These are phyloP conservation scores for Scaptodrosophila latifasciaeformis DNA, from an alignment of 2,888 invertebrate species.

Conservation along the genomic window DNA sequence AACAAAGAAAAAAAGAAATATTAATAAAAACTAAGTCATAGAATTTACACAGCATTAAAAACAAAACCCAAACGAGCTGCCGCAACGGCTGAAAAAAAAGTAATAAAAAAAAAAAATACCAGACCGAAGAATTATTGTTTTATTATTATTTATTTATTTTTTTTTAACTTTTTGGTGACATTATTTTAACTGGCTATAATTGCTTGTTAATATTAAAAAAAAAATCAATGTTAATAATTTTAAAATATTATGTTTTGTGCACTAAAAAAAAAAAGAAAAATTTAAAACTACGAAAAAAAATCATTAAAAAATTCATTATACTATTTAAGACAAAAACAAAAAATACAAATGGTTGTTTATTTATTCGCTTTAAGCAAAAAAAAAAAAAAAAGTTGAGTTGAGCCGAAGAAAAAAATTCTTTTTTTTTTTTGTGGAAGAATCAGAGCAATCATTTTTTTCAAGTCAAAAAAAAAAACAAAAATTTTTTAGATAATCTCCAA, in stretches of 20 bases:
- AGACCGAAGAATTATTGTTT: conserved; percentile 17
- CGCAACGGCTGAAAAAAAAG: background rate
- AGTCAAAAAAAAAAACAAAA: background rate
- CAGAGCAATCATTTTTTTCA: too few species aligned
- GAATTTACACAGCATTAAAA: conserved; percentile 31
- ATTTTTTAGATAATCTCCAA: background rate
- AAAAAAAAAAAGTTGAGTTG: too few species aligned
- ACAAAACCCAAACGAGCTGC: background rate
- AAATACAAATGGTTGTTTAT: conserved; percentile 53
- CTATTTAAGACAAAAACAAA: too few species aligned
- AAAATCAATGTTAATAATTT: conserved; percentile 18
- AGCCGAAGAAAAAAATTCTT: too few species aligned
- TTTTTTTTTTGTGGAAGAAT: too few species aligned
- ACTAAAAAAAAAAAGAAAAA: conserved; percentile 27
- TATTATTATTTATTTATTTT: conserved; percentile 1
- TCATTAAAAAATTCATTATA: conserved; percentile 19
- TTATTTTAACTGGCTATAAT: conserved; percentile 29
- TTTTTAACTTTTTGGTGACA: conserved; percentile 2
- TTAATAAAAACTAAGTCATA: conserved; percentile 51
- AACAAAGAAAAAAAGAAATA: conserved; percentile 5
- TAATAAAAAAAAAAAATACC: conserved; percentile 1
- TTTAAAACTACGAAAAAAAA: conserved; percentile 28
- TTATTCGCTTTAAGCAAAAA: conserved; percentile 34
- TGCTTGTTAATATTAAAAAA: conserved; percentile 36
- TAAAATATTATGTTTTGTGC: conserved; percentile 25